Conservation (phyloP, 2,888 invertebrate species). For the Hesperia comma region DNA sequence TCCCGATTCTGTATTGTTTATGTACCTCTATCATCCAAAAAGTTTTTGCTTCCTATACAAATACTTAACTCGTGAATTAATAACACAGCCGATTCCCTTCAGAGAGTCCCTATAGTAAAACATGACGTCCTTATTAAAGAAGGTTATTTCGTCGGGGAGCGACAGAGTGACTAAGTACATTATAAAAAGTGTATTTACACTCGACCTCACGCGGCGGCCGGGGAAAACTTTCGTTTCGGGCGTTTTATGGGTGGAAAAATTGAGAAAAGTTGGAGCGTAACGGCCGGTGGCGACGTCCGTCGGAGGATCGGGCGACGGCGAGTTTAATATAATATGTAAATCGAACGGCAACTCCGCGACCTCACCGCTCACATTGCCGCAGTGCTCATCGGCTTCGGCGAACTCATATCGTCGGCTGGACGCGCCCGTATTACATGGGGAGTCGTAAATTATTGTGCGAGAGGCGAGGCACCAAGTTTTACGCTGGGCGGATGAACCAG, state of each 20-base stretch:
- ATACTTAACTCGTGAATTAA: slow-evolving; percentile 41
- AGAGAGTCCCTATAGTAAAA: slow-evolving; percentile 27
- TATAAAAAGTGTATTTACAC: slow-evolving; percentile 83
- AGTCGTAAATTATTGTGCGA: slow-evolving; percentile 80
- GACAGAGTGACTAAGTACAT: slow-evolving; percentile 79
- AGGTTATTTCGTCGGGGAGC: slow-evolving; percentile 62
- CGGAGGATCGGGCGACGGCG: slow-evolving; percentile 66
- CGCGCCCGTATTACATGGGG: slow-evolving; percentile 79
- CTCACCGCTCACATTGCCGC: slow-evolving; percentile 49
- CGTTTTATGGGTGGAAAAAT: slow-evolving; percentile 83
- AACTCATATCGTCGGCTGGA: slow-evolving; percentile 77
- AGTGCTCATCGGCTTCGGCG: slow-evolving; percentile 68
- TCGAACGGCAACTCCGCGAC: slow-evolving; percentile 77
- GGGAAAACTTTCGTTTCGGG: slow-evolving; percentile 73
- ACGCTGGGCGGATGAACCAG: slow-evolving; percentile 68
- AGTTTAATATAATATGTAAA: slow-evolving; percentile 84
- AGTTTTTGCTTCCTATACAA: slow-evolving; percentile 26
- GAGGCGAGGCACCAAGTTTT: slow-evolving; percentile 76
- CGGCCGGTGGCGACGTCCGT: slow-evolving; percentile 77
- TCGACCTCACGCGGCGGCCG: slow-evolving; percentile 78
- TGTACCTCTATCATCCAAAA: not conserved
- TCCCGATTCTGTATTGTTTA: not conserved
- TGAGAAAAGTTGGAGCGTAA: slow-evolving; percentile 83
- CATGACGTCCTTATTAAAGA: slow-evolving; percentile 66
- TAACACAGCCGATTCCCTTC: slow-evolving; percentile 46